phyloP scores from a whole-genome alignment of 1,140 invertebrate genomes.

The Mercenaria mercenaria region DNA sequence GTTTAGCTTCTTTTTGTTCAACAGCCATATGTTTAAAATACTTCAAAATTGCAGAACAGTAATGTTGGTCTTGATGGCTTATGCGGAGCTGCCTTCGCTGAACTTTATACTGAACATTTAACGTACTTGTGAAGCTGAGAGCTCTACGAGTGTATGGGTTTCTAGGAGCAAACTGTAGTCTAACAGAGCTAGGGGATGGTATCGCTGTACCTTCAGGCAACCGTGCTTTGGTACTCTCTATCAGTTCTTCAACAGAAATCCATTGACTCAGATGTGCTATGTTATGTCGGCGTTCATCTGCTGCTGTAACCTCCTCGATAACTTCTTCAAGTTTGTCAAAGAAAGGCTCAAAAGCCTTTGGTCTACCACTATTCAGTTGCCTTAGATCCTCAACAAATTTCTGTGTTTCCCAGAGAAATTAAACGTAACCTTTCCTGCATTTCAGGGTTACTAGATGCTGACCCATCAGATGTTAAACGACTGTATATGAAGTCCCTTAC shows the following conservation, averaged over 20 bases:
- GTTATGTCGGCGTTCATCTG: slow-evolving; percentile 40
- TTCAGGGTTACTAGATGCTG: neutral
- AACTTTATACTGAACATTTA: slow-evolving; percentile 68
- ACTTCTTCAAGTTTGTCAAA: neutral
- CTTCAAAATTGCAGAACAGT: slow-evolving; percentile 62
- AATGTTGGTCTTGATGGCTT: slow-evolving; percentile 68
- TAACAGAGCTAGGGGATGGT: neutral
- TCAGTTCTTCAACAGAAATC: slow-evolving; percentile 50
- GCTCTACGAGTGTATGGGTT: slow-evolving; percentile 46
- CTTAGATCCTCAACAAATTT: slow-evolving; percentile 30
- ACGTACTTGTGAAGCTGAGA: slow-evolving; percentile 56
- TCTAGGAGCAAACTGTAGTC: slow-evolving; percentile 44
- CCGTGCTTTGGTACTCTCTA: neutral
- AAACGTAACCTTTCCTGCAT: neutral
- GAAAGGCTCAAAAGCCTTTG: slow-evolving; percentile 46
- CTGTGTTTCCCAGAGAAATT: neutral
- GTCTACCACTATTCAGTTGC: slow-evolving; percentile 51
- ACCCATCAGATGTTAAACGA: slow-evolving; percentile 2
- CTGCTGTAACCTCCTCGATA: slow-evolving; percentile 56
- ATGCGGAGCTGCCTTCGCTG: slow-evolving; percentile 61
- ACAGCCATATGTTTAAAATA: slow-evolving; percentile 58
- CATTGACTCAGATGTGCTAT: slow-evolving; percentile 33
- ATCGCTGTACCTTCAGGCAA: neutral
- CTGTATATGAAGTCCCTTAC: slow-evolving; percentile 17
- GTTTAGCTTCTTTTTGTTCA: slow-evolving; percentile 29